phyloP scores from a whole-genome alignment of 1,140 invertebrate species.

The Zaprionus capensis region DNA sequence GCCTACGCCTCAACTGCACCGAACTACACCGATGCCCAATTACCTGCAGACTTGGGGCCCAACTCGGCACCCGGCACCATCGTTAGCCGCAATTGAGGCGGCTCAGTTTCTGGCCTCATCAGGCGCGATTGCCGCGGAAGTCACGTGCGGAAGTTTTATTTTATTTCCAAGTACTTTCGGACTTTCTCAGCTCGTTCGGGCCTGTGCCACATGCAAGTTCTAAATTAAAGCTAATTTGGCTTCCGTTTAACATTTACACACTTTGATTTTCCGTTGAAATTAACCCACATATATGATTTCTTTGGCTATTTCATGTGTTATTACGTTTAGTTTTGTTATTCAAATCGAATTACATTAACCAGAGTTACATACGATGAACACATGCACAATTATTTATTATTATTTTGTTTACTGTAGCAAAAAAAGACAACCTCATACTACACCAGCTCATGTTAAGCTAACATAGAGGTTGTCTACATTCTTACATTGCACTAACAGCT shows the following conservation, averaged over 20 bases:
- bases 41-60: constrained; percentile 49
- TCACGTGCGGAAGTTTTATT: constrained; percentile 76
- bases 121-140: constrained; percentile 53
- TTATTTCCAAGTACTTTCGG: constrained; percentile 41
- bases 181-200: constrained; percentile 43
- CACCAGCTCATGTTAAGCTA: too few relatives aligned
- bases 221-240: constrained; percentile 55
- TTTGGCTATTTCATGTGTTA: neutral
- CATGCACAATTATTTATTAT: neutral
- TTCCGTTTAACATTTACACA: constrained; percentile 69
- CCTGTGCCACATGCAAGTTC: constrained; percentile 64
- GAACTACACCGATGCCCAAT: constrained; percentile 54
- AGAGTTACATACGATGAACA: constrained; percentile 2
- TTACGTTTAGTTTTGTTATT: constrained; percentile 1
- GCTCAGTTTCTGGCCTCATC: constrained; percentile 39
- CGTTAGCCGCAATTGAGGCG: constrained; percentile 43
- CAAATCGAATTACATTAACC: constrained; percentile 8
- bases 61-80: constrained; percentile 18
- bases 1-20: constrained; percentile 65
- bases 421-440: too few relatives aligned
- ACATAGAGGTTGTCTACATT: too few relatives aligned
- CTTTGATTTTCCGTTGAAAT: constrained; percentile 56
- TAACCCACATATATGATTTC: constrained; percentile 50
- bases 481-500: too few relatives aligned
- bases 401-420: too few relatives aligned